Evolutionary conservation across 2,797 vertebrate genomes (phyloP).

Genomic region (Streptopelia turtur): DNA sequence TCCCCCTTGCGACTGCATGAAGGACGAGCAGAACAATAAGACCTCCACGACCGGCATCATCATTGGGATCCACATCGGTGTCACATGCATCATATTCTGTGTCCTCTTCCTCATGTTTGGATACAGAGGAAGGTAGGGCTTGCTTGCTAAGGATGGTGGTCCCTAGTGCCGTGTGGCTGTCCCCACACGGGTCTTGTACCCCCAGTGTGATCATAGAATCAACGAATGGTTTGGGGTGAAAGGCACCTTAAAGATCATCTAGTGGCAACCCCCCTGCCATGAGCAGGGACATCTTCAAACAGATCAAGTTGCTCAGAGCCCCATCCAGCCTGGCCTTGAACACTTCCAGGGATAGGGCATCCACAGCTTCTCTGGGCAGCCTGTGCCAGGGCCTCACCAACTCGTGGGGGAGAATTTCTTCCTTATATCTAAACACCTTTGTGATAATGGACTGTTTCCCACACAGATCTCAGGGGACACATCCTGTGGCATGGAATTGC

Average conservation of each 20-base stretch:
- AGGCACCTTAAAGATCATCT: too few relatives aligned
- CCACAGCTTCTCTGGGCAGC: too few relatives aligned
- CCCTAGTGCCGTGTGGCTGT: neutral
- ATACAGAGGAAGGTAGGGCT: slow-evolving; percentile 91
- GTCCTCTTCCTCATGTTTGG: slow-evolving; percentile 96
- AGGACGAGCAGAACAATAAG: slow-evolving; percentile 87
- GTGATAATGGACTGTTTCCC: neutral
- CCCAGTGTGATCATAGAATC: too few relatives aligned
- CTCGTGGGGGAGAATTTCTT: too few relatives aligned
- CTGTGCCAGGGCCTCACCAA: too few relatives aligned
- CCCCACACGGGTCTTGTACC: neutral
- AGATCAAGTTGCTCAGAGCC: too few relatives aligned
- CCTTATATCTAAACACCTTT: too few relatives aligned
- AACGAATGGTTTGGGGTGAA: too few relatives aligned
- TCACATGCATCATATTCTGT: slow-evolving; percentile 98
- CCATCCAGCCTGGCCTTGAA: too few relatives aligned
- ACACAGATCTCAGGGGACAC: fast-evolving
- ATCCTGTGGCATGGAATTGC: fast-evolving
- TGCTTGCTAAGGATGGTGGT: neutral
- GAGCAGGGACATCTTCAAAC: too few relatives aligned
- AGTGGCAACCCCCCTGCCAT: too few relatives aligned
- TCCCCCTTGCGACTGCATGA: slow-evolving; percentile 89
- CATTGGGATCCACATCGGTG: slow-evolving; percentile 95
- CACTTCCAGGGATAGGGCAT: too few relatives aligned
- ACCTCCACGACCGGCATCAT: slow-evolving; percentile 94